Evolutionary conservation across 2,113 vertebrate species (phyloP), one percentile per base, ranked within the genome.

Genomic region (Meleagris gallopavo): DNA sequence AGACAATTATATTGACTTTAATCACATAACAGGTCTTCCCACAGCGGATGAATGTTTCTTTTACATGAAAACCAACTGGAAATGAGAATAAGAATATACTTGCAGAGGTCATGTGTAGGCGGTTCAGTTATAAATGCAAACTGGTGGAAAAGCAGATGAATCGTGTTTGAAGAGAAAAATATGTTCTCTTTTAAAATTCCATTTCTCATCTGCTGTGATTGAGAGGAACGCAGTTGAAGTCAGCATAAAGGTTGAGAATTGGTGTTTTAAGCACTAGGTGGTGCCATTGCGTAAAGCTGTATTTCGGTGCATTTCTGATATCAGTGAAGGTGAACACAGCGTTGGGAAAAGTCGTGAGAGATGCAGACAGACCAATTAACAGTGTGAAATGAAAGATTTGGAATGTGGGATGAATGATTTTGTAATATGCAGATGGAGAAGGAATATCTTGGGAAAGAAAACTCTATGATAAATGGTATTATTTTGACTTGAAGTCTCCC

Each of bases 221-320:
- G 30, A 58, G 60, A 75, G 25, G 29, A 25, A 8, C 25, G 29
- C 32, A 71, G 72, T 10, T 17, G 73, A 71, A 32, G 32, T 58
- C 34, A 12, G 30, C 0, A 2, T 22, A 24, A 89, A 52, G 60
- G 6, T 3, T 92, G 88, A 80, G 83, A 81, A 57, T 64, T 5
- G 82, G 16, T 43, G 3, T 74, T 94, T 54, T 65, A 40, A 95
- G 86, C 98, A 96, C 97, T 97, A 98, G 98, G 90, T 98, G 98
- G 98, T 97, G 97, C 97, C 97, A 92, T 98, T 98, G 98, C 86
- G 96, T 93, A 96, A 98, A 96, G 86, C 87, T 91, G 69, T 40
- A 24, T 57, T 73, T 72, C 70, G 34, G 14, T 41, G 29, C 38
- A 58, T 83, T 69, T 81, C 36, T 65, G 50, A 81, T 82, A 84